A percentile compares a stretch with the other conserved stretches of the same genome.
Conservation (phyloP, 1,140 invertebrate species). For the Lucilia cuprina region DNA sequence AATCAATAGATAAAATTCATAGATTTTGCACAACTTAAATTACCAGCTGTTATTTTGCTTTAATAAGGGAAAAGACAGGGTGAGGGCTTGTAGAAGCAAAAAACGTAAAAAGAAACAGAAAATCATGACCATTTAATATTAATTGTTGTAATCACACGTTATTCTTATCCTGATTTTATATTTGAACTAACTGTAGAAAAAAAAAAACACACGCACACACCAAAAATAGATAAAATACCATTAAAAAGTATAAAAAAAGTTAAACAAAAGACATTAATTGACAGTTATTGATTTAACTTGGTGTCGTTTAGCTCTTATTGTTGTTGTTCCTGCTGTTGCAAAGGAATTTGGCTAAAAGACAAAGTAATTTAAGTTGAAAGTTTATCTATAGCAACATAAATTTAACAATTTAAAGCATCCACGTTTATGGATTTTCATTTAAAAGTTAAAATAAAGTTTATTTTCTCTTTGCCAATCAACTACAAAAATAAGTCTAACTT, state of each 20-base stretch:
- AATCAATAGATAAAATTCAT: conserved; percentile 21
- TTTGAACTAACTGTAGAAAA: not conserved
- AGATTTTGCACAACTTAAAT: not conserved
- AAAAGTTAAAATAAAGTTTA: not conserved
- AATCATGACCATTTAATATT: conserved; percentile 19
- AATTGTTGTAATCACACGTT: conserved; percentile 18
- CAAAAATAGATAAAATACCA: too few species aligned
- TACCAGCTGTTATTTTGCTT: not conserved
- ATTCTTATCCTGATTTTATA: not conserved
- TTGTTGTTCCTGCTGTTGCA: not conserved
- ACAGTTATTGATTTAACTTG: conserved; percentile 9
- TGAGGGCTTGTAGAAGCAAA: not conserved
- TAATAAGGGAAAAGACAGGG: too few species aligned
- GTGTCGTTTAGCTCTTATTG: not conserved
- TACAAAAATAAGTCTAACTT: too few species aligned
- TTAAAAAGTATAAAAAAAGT: not conserved
- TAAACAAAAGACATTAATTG: conserved; percentile 3
- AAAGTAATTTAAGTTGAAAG: conserved; percentile 26
- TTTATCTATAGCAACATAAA: conserved; percentile 22
- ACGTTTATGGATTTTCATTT: not conserved
- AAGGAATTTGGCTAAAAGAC: not conserved
- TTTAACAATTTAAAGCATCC: conserved; percentile 1
- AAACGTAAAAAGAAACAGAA: not conserved
- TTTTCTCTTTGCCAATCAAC: not conserved
- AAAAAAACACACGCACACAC: not conserved